Percentiles rank a stretch among this genome's conserved stretches.
Conservation (phyloP, 2,797 vertebrate genomes). For the Tinamus major region DNA sequence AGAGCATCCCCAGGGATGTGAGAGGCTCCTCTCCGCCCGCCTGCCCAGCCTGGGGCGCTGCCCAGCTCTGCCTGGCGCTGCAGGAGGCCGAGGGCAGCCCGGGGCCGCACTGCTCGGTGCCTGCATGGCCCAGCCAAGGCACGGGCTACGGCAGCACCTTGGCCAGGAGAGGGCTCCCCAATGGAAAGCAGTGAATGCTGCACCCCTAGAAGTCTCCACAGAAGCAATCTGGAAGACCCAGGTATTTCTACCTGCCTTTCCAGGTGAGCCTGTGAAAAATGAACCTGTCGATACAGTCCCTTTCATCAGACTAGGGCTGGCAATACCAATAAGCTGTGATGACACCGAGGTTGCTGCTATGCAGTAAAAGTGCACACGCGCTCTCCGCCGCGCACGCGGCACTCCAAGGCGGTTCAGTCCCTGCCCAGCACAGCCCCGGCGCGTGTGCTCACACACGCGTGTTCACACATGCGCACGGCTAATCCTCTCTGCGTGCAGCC, state of each 20-base stretch:
- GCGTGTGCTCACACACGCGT: accelerated
- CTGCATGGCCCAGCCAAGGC: neutral
- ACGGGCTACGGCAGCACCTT: neutral
- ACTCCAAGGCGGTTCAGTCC: neutral
- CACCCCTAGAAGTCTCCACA: neutral
- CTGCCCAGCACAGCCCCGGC: neutral
- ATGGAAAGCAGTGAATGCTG: neutral
- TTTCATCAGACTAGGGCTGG: neutral
- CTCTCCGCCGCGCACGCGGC: neutral
- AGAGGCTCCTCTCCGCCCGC: too few species aligned
- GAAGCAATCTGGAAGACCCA: neutral
- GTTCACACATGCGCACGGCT: neutral
- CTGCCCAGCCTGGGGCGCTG: neutral
- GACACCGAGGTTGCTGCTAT: accelerated
- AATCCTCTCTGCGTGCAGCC: neutral
- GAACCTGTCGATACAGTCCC: neutral
- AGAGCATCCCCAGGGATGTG: too few species aligned
- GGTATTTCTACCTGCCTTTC: neutral
- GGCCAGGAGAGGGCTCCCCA: neutral
- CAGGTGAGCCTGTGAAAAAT: neutral
- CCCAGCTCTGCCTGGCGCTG: neutral
- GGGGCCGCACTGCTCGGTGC: neutral
- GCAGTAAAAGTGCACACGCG: accelerated
- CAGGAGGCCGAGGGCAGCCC: neutral
- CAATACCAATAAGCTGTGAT: accelerated